Percentiles rank a stretch among this genome's conserved stretches.
Evolutionary conservation across 2,888 invertebrate genomes (phyloP).

Genomic region (Diarsia dahlii): DNA sequence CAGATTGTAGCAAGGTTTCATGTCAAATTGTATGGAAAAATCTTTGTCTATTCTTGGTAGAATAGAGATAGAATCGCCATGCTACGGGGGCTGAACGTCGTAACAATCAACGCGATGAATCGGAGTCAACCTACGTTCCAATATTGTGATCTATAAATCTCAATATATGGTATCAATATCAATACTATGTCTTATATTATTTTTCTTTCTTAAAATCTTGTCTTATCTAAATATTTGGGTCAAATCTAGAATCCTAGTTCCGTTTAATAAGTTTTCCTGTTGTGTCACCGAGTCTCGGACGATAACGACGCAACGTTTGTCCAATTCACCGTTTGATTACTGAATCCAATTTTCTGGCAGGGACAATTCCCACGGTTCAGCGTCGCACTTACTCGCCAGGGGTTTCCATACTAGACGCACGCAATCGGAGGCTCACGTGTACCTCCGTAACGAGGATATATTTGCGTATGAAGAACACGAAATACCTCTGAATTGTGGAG

Average conservation of each 20-base stretch:
- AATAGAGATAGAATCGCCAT: too few species aligned
- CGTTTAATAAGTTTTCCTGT: slow-evolving; percentile 63
- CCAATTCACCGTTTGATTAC: slow-evolving; percentile 83
- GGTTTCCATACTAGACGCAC: slow-evolving; percentile 83
- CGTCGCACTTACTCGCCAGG: slow-evolving; percentile 77
- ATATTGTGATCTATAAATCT: too few species aligned
- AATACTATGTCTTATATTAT: neutral
- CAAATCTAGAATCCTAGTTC: slow-evolving; percentile 35
- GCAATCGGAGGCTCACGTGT: slow-evolving; percentile 90
- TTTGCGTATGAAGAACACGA: slow-evolving; percentile 91
- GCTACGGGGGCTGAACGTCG: neutral
- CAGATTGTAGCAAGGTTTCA: too few species aligned
- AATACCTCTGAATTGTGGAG: slow-evolving; percentile 91
- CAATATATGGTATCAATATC: too few species aligned
- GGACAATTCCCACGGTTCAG: slow-evolving; percentile 83
- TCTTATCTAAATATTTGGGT: neutral
- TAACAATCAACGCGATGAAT: neutral
- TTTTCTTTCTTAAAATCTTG: neutral
- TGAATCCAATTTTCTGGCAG: slow-evolving; percentile 84
- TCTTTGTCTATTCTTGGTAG: too few species aligned
- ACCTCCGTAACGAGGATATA: slow-evolving; percentile 90
- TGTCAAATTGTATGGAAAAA: too few species aligned
- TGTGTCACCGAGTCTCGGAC: slow-evolving; percentile 68
- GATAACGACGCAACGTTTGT: slow-evolving; percentile 79
- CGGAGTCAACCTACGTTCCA: neutral